Evolutionary conservation across 2,888 invertebrate genomes (phyloP), one percentile per base, ranked within the genome.

Genomic region (Melolontha melolontha): DNA sequence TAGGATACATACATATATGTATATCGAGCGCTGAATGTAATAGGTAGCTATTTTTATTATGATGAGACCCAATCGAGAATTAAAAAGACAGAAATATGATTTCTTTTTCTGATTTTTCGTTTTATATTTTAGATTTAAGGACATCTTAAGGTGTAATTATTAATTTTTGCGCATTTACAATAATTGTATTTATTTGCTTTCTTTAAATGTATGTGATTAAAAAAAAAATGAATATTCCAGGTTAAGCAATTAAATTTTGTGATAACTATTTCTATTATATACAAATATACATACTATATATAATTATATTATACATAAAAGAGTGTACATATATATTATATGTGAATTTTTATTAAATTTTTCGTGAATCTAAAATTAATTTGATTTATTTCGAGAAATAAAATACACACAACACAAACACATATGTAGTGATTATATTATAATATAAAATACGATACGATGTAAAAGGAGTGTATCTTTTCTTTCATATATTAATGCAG

Each of bases 171-270:
- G 70, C 68, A 71, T 79, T 75, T 75, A 76, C 75, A 75, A 76
- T 79, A 76, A 75, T 75, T 75, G 72, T 73, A 69, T 74, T 77
- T 79, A 76, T 74, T 79, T 77, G 81, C 79, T 80, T 79, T 76
- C 7, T 80, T 80, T 79, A 78, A 79, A 76, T 79, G 75, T 79
- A 80, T 81, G 81, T 82, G 82, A 82, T 82, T 79, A 77, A 79
- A 75, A 77, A 74, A 76, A 75, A 77, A 76, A 78, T 62, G 74
- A 78, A 74, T 77, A 82, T 81, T 82, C 81, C 81, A 81, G 78
- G 77, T 79, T 73, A 80, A 82, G 82, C 81, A 83, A 81, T 80
- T 77, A 79, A 78, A 80, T 81, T 80, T 82, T 82, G 82, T 82
- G 82, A 83, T 83, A 82, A 79, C 78, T 77, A 71, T 70, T 75